Percentiles rank a stretch among this genome's conserved stretches.
Conservation (phyloP, 2,888 invertebrate genomes). For the Macrophya annulata region DNA sequence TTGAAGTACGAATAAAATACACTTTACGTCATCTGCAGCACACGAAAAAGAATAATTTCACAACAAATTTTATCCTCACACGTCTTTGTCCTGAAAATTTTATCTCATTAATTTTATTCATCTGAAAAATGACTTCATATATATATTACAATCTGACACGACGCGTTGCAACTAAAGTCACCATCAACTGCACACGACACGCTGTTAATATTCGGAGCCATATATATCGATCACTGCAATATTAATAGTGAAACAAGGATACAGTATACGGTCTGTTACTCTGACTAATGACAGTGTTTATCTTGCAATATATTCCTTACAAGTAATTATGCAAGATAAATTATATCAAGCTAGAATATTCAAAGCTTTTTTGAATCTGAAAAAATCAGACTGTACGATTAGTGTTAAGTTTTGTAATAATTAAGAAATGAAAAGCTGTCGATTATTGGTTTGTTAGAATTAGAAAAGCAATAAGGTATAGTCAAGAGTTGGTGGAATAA, state of each 20-base stretch:
- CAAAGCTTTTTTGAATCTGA: neutral
- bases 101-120: neutral
- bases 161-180: neutral
- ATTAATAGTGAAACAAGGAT: neutral
- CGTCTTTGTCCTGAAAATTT: neutral
- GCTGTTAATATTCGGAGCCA: neutral
- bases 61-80: neutral
- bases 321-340: neutral
- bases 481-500: neutral
- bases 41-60: neutral
- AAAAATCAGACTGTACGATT: neutral
- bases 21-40: conserved; percentile 14
- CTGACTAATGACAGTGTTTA: neutral
- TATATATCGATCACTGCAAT: neutral
- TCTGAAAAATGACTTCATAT: neutral
- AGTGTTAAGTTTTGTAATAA: neutral
- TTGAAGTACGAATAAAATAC: conserved; percentile 10
- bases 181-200: neutral
- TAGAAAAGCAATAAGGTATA: neutral
- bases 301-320: too few relatives aligned
- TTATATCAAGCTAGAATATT: neutral
- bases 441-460: neutral
- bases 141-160: neutral
- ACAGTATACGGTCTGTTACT: neutral
- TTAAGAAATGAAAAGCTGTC: too few relatives aligned